These are phyloP conservation scores for Monarcha castaneiventris DNA, from an alignment of 2,113 vertebrate species.

Conservation along the genomic window DNA sequence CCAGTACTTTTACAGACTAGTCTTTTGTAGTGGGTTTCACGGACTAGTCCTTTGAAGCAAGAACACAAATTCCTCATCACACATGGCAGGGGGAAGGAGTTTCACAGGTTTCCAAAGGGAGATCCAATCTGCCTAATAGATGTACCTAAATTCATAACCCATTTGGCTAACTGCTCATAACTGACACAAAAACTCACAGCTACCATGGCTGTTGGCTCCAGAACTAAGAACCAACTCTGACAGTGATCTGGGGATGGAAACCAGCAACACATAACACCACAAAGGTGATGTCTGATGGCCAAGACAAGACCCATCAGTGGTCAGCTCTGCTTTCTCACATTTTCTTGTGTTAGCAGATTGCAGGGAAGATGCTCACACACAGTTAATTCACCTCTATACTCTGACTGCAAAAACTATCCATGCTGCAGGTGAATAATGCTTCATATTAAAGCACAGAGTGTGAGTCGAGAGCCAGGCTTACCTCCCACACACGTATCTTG, in stretches of 20 bases:
- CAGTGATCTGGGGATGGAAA: neutral
- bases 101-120: neutral
- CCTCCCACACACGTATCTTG: neutral
- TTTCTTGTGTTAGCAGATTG: neutral
- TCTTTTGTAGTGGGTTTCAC: neutral
- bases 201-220: neutral
- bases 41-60: neutral
- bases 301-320: neutral
- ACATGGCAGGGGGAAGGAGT: neutral
- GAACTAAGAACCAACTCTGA: neutral
- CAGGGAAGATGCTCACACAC: neutral
- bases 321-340: neutral
- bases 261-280: neutral
- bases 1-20: neutral
- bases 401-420: neutral
- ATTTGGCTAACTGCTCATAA: neutral
- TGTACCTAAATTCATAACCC: neutral
- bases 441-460: slow-evolving; percentile 20
- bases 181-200: neutral
- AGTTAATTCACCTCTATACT: neutral
- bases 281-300: neutral
- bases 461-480: neutral
- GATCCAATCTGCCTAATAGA: neutral
- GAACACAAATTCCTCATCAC: neutral
- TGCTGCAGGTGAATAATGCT: slow-evolving; percentile 20